Conservation (phyloP, 2,113 vertebrate species). For the Platanista minor region DNA sequence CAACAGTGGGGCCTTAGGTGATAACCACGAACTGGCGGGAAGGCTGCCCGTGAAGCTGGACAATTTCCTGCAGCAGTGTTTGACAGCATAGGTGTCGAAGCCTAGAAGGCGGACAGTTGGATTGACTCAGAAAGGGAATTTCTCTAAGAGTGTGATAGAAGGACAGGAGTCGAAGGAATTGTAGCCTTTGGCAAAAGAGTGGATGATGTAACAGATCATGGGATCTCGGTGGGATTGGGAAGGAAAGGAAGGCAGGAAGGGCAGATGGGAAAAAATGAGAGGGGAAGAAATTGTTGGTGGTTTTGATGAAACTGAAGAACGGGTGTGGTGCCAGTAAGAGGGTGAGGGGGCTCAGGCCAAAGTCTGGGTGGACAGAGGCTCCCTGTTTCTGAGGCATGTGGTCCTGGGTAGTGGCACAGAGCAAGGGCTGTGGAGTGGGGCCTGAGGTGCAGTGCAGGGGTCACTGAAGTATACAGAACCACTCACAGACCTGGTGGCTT, state of each 20-base stretch:
- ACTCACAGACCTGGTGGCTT: neutral
- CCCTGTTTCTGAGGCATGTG: neutral
- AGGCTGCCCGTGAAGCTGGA: too few species aligned
- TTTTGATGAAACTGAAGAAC: neutral
- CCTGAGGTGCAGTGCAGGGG: neutral
- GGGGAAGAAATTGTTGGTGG: neutral
- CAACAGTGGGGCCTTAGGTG: rapidly evolving
- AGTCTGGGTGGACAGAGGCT: neutral
- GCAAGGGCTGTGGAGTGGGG: neutral
- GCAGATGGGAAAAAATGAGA: neutral
- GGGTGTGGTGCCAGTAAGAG: neutral
- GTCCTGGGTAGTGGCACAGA: neutral
- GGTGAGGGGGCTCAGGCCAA: neutral
- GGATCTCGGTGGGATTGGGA: neutral
- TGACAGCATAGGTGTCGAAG: neutral
- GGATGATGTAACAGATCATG: neutral
- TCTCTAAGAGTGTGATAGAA: neutral
- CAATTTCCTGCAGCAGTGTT: neutral
- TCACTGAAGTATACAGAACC: too few species aligned
- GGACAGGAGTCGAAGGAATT: neutral
- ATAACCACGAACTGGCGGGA: neutral
- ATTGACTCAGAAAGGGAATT: neutral
- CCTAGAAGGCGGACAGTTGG: rapidly evolving
- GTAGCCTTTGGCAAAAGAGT: neutral
- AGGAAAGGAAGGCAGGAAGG: neutral